Percentiles rank a stretch among this genome's conserved stretches.
Conservation (phyloP, 2,888 invertebrate species). For the Agapostemon virescens region DNA sequence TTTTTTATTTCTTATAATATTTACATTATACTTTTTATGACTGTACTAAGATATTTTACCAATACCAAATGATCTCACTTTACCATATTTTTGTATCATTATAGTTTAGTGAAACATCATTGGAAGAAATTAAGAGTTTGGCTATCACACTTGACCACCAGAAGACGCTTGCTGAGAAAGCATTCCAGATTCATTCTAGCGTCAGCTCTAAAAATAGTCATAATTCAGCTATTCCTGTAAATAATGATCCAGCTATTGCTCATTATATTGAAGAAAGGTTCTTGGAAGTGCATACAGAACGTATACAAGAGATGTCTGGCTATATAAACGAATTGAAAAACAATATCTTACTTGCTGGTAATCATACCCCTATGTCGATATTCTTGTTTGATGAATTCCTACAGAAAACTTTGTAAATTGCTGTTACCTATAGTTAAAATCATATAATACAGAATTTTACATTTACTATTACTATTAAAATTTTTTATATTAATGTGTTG, state of each 20-base stretch:
- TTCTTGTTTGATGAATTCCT: conserved; percentile 88
- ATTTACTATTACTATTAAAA: conserved; percentile 22
- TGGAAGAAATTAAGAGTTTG: conserved; percentile 85
- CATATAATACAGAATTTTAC: conserved; percentile 30
- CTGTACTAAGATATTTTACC: neutral
- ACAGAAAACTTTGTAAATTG: conserved; percentile 67
- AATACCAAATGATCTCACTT: neutral
- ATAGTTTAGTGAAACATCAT: conserved; percentile 3
- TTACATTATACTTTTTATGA: neutral
- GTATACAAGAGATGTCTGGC: conserved; percentile 87
- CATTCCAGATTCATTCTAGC: conserved; percentile 85
- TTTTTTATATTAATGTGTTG: conserved; percentile 17
- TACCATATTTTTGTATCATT: conserved; percentile 46
- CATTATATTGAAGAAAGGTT: conserved; percentile 90
- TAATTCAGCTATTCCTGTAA: too few species aligned
- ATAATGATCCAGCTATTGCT: conserved; percentile 81
- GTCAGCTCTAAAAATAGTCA: neutral
- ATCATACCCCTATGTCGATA: conserved; percentile 84
- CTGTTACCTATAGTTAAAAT: conserved; percentile 26
- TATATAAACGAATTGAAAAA: conserved; percentile 87
- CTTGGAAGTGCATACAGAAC: conserved; percentile 85
- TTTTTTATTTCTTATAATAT: neutral
- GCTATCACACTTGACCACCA: conserved; percentile 89
- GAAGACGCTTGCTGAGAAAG: conserved; percentile 86
- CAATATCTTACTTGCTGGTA: conserved; percentile 81